phyloP scores from a whole-genome alignment of 2,797 vertebrate species.

The Nothura maculosa region DNA sequence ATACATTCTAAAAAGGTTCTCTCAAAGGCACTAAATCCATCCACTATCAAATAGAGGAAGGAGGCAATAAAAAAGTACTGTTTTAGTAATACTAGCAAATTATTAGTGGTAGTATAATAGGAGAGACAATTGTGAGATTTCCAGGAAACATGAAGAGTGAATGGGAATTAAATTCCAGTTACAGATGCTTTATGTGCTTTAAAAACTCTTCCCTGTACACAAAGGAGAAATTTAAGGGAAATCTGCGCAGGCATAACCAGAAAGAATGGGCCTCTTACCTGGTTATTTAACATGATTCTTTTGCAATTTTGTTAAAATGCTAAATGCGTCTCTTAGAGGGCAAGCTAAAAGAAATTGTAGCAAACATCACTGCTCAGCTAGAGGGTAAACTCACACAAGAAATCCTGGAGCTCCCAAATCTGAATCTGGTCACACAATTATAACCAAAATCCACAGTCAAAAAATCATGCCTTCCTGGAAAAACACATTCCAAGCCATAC shows the following conservation, averaged over 20 bases:
- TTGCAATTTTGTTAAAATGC: neutral
- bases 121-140: neutral
- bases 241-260: neutral
- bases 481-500: neutral
- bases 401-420: neutral
- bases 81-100: neutral
- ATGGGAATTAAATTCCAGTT: neutral
- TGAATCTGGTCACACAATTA: neutral
- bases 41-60: neutral
- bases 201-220: rapidly evolving
- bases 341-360: neutral
- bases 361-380: neutral
- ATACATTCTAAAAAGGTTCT: neutral
- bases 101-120: neutral
- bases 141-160: rapidly evolving
- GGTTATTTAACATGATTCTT: neutral
- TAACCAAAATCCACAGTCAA: neutral
- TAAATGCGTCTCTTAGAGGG: neutral
- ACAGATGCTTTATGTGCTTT: neutral
- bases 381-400: neutral
- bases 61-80: neutral
- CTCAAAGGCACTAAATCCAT: neutral
- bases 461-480: slow-evolving; percentile 33
- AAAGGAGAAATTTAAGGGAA: neutral
- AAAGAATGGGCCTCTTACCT: neutral